Percentiles rank a stretch among this genome's conserved stretches.
Conservation (phyloP, 2,113 vertebrate genomes). For the Odontesthes bonariensis region DNA sequence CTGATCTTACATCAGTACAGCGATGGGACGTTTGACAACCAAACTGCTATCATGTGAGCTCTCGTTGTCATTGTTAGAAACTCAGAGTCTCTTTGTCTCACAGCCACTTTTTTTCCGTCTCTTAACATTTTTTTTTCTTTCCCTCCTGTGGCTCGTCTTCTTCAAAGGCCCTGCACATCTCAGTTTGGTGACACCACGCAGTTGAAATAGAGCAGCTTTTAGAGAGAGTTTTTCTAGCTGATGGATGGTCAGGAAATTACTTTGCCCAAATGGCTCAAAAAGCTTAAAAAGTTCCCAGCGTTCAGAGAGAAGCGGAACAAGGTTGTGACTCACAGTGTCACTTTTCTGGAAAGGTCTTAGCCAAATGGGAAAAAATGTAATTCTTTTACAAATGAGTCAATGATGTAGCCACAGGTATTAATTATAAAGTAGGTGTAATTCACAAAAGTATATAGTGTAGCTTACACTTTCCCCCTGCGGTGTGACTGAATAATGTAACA, state of each 20-base stretch:
- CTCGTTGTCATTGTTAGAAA: slow-evolving; percentile 53
- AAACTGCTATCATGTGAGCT: slow-evolving; percentile 52
- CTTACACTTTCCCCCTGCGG: background rate
- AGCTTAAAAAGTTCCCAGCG: slow-evolving; percentile 26
- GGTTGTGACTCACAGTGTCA: slow-evolving; percentile 40
- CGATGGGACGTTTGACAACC: slow-evolving; percentile 68
- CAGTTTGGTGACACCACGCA: slow-evolving; percentile 43
- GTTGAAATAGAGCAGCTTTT: slow-evolving; percentile 45
- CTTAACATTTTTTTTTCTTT: slow-evolving; percentile 7
- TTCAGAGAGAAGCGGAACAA: slow-evolving; percentile 41
- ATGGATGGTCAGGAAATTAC: slow-evolving; percentile 42
- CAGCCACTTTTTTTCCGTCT: slow-evolving; percentile 10
- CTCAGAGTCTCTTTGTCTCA: slow-evolving; percentile 43
- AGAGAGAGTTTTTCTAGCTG: slow-evolving; percentile 27
- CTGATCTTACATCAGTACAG: slow-evolving; percentile 71
- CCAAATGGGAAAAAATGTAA: background rate
- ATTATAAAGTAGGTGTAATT: slow-evolving; percentile 44
- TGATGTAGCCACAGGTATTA: slow-evolving; percentile 26
- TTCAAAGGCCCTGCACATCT: slow-evolving; percentile 37
- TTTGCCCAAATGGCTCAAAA: slow-evolving; percentile 32
- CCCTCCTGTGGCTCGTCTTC: slow-evolving; percentile 33
- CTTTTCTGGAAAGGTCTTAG: slow-evolving; percentile 16
- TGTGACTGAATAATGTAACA: slow-evolving; percentile 17
- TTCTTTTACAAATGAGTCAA: slow-evolving; percentile 20
- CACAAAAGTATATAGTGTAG: slow-evolving; percentile 14